phyloP scores from a whole-genome alignment of 2,888 invertebrate species.

The Ecliptopera silaceata region DNA sequence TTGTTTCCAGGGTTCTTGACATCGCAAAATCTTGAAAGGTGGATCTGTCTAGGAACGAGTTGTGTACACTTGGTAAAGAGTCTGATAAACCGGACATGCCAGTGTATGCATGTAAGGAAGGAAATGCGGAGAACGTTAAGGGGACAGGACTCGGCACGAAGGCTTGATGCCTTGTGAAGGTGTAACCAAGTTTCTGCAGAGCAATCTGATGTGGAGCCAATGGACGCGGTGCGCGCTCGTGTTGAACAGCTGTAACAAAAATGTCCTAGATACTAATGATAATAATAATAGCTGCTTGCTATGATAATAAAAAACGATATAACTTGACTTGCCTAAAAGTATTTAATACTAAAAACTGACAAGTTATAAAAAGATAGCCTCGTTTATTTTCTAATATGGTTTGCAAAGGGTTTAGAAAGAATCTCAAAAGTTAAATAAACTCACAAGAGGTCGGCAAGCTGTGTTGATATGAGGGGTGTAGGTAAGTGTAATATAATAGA shows the following conservation, averaged over 20 bases:
- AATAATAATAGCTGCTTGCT: background rate
- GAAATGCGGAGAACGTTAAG: constrained; percentile 54
- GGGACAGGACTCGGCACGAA: constrained; percentile 53
- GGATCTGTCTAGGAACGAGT: constrained; percentile 55
- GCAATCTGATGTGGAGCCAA: constrained; percentile 61
- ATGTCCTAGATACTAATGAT: background rate
- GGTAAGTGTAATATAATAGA: constrained; percentile 36
- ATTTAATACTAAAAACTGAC: too few species aligned
- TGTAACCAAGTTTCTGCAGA: constrained; percentile 76
- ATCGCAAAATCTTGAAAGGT: constrained; percentile 59
- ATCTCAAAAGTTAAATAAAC: constrained; percentile 33
- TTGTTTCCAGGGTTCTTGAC: constrained; percentile 54
- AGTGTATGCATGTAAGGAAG: constrained; percentile 55
- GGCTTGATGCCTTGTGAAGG: constrained; percentile 59
- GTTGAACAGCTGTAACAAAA: constrained; percentile 89
- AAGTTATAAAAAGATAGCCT: background rate
- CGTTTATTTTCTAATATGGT: background rate
- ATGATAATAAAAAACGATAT: too few species aligned
- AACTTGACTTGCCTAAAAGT: too few species aligned
- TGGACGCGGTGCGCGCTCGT: constrained; percentile 91
- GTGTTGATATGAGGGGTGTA: constrained; percentile 31
- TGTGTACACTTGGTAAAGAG: constrained; percentile 44
- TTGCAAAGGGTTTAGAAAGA: background rate
- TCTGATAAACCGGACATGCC: constrained; percentile 53
- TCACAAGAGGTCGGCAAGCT: constrained; percentile 48